Percentiles rank a stretch among this genome's conserved stretches.
phyloP scores from a whole-genome alignment of 2,888 invertebrate genomes.

The Xanthorhoe designata region DNA sequence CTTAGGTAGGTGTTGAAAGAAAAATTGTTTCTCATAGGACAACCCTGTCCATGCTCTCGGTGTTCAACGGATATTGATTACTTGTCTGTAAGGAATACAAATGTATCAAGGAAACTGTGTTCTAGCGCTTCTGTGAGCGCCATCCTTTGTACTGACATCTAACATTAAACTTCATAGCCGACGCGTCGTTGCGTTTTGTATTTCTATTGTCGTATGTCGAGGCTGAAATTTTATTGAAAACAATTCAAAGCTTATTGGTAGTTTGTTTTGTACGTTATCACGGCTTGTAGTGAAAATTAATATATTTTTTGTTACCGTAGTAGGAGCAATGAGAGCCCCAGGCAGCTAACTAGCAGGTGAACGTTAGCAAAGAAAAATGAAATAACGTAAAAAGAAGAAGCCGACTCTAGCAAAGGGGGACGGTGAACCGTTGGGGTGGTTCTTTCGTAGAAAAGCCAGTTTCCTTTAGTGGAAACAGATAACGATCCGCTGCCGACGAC shows the following conservation, averaged over 20 bases:
- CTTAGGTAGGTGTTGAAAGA: conserved; percentile 50
- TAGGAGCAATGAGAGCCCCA: conserved; percentile 69
- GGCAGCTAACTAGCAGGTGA: conserved; percentile 82
- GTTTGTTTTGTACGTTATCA: neutral
- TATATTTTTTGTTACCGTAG: conserved; percentile 9
- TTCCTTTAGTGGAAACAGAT: conserved; percentile 85
- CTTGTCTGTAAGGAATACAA: conserved; percentile 83
- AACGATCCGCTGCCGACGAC: conserved; percentile 84
- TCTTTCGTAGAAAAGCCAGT: conserved; percentile 83
- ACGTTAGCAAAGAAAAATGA: conserved; percentile 82
- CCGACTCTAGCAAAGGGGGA: conserved; percentile 66
- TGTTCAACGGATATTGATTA: conserved; percentile 80
- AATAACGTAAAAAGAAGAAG: conserved; percentile 82
- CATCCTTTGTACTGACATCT: conserved; percentile 74
- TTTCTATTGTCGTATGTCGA: conserved; percentile 43
- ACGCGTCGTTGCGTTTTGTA: conserved; percentile 53
- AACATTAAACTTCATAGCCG: conserved; percentile 77
- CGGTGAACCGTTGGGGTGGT: conserved; percentile 73
- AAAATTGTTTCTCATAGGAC: conserved; percentile 67
- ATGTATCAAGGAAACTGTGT: conserved; percentile 77
- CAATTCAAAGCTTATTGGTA: conserved; percentile 31
- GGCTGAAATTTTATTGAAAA: conserved; percentile 37
- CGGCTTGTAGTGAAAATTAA: neutral
- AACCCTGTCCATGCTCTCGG: conserved; percentile 65
- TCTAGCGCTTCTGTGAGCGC: conserved; percentile 63